Evolutionary conservation across 2,888 invertebrate species (phyloP).

Genomic region (Phymatocera aterrima): DNA sequence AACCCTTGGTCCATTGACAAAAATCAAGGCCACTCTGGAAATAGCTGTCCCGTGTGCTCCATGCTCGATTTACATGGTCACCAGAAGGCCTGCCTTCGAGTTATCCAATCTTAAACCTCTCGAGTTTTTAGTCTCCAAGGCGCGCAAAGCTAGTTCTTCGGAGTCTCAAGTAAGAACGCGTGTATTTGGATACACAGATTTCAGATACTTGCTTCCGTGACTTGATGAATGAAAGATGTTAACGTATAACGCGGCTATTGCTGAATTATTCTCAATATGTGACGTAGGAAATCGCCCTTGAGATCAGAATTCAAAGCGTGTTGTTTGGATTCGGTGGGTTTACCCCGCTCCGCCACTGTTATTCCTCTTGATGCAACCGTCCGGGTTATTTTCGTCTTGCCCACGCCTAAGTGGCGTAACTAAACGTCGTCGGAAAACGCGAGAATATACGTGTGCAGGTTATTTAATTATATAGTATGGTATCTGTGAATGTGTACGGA

Average conservation of each 20-base stretch:
- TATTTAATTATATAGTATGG: conserved; percentile 3
- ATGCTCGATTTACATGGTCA: neutral
- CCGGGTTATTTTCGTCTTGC: conserved; percentile 5
- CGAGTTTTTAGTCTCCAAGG: neutral
- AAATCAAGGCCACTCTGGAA: conserved; percentile 23
- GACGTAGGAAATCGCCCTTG: conserved; percentile 35
- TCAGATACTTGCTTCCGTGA: neutral
- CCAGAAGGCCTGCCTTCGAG: neutral
- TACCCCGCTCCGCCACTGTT: neutral
- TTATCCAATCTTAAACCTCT: neutral
- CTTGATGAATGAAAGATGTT: neutral
- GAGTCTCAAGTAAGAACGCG: neutral
- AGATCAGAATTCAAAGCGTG: conserved; percentile 33
- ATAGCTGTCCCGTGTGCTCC: neutral
- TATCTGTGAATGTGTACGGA: neutral
- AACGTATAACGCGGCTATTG: conserved; percentile 14
- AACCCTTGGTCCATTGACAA: conserved; percentile 11
- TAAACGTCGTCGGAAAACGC: neutral
- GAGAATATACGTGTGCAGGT: neutral
- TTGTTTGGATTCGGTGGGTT: conserved; percentile 20
- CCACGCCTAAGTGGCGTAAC: neutral
- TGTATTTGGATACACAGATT: neutral
- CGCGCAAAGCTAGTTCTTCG: neutral
- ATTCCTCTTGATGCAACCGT: conserved; percentile 14
- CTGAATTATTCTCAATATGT: neutral